Evolutionary conservation across 2,113 vertebrate genomes (phyloP), one percentile per base, ranked within the genome.

Genomic region (Anguilla japonica): DNA sequence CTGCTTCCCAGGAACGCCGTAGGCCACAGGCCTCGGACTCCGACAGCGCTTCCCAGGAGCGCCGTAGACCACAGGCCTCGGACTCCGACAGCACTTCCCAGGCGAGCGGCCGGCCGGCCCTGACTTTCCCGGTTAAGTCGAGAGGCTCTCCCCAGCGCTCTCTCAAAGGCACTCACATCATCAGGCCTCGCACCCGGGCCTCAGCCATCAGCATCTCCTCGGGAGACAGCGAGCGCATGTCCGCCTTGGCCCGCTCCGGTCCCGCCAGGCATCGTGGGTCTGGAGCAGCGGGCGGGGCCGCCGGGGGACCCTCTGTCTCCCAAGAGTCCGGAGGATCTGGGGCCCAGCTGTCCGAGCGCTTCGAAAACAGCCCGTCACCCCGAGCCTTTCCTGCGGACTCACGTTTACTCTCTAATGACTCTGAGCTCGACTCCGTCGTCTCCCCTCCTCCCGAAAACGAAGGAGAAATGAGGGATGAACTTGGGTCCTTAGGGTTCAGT

Each of bases 111-210:
- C 91, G 87, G 91, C 88, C 50, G 67, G 87, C 79, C 91, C 91
- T 94, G 84, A 92, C 94, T 29, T 85, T 94, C 79, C 96, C 96
- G 2, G 41, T 95, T 85, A 95, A 92, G 93, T 96, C 96, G n/a
- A 89, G 87, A 50, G 89, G 91, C 20, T 97, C 96, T 85, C 96
- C 97, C n/a, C 92, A 95, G 39, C 92, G 89, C 0, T 87, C 95
- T 41, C 88, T 92, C 86, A 96, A 93, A 92, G 94, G 83, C 79
- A 95, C 89, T 0, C 67, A 6, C 84, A 34, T 90, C 67, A 91
- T 95, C 53, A 89, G 60, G 4, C 90, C 91, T 75, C 89, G 34
- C 20, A 88, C 92, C 93, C 91, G 89, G 1, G 89, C 87, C 53
- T 88, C 91, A 1, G 89, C 90, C 56, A 83, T 88, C 89, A 93